A percentile compares a stretch with the other conserved stretches of the same genome.
Conservation (phyloP, 2,888 invertebrate genomes). For the Blastobasis adustella region DNA sequence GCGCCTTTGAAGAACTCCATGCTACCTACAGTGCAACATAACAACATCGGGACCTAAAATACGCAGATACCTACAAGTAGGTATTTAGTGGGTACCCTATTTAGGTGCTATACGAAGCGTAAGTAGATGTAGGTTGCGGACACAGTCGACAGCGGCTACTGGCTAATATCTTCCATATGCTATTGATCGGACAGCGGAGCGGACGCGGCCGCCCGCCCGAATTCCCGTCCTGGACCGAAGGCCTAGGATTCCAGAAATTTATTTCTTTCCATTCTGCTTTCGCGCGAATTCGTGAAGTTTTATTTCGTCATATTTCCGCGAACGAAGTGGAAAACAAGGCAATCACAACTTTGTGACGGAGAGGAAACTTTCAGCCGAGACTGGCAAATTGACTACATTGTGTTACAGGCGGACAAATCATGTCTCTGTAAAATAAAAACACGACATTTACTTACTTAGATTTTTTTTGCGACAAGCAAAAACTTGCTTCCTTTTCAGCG, state of each 20-base stretch:
- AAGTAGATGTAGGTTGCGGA: too few relatives aligned
- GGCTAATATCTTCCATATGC: slow-evolving; percentile 3
- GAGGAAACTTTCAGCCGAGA: slow-evolving; percentile 42
- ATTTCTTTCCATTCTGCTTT: slow-evolving; percentile 19
- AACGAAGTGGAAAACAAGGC: slow-evolving; percentile 55
- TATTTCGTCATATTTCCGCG: slow-evolving; percentile 45
- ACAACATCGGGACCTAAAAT: too few relatives aligned
- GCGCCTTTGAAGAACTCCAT: too few relatives aligned
- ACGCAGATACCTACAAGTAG: too few relatives aligned
- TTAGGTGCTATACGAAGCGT: too few relatives aligned
- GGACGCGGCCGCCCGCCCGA: not conserved
- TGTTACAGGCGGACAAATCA: slow-evolving; percentile 31
- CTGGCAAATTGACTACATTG: slow-evolving; percentile 59
- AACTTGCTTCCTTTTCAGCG: too few relatives aligned
- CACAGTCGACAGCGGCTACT: not conserved
- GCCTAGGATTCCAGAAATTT: slow-evolving; percentile 8
- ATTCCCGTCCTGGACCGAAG: slow-evolving; percentile 2
- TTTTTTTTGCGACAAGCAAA: too few relatives aligned
- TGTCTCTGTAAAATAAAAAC: slow-evolving; percentile 16
- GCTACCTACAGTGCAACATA: too few relatives aligned
- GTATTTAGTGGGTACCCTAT: too few relatives aligned
- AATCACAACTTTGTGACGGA: slow-evolving; percentile 55
- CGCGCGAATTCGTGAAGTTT: slow-evolving; percentile 34
- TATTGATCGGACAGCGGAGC: slow-evolving; percentile 2
- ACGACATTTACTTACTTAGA: too few relatives aligned